Conservation (phyloP, 2,888 invertebrate species). For the Drosophila koepferae region DNA sequence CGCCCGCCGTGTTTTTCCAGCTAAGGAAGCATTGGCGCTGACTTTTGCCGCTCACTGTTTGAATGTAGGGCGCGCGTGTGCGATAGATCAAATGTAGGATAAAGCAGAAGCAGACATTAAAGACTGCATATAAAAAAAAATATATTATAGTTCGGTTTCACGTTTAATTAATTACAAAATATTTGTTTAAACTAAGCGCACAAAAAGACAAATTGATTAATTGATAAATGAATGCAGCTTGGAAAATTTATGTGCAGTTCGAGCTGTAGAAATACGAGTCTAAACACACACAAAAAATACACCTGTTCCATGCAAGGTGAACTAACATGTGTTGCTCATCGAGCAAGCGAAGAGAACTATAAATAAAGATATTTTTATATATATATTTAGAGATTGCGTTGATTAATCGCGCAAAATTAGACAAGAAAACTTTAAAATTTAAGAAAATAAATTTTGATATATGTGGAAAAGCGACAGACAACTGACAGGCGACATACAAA, state of each 20-base stretch:
- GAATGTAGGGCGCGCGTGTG: slow-evolving; percentile 38
- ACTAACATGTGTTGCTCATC: slow-evolving; percentile 60
- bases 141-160: slow-evolving; percentile 54
- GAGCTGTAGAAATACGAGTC: slow-evolving; percentile 16
- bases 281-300: slow-evolving; percentile 22
- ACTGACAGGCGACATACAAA: slow-evolving; percentile 59
- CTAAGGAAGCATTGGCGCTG: slow-evolving; percentile 42
- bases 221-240: slow-evolving; percentile 69
- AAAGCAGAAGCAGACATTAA: slow-evolving; percentile 10
- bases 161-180: slow-evolving; percentile 75
- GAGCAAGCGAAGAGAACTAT: slow-evolving; percentile 41
- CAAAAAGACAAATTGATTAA: slow-evolving; percentile 76
- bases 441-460: slow-evolving; percentile 71
- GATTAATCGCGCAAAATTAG: slow-evolving; percentile 79
- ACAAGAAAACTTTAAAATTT: slow-evolving; percentile 63
- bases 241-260: slow-evolving; percentile 59
- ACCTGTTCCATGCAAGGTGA: slow-evolving; percentile 58
- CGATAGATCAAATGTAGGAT: slow-evolving; percentile 38
- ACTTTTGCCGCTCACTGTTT: slow-evolving; percentile 35
- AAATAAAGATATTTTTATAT: slow-evolving; percentile 44
- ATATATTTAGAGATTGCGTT: slow-evolving; percentile 33
- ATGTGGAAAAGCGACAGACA: slow-evolving; percentile 63
- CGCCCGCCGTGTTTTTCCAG: slow-evolving; percentile 62
- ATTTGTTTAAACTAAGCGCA: slow-evolving; percentile 66
- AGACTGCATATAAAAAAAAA: slow-evolving; percentile 22